Base-by-base conservation (phyloP, 2,888 invertebrate species). In the Pelosia muscerda region DNA sequence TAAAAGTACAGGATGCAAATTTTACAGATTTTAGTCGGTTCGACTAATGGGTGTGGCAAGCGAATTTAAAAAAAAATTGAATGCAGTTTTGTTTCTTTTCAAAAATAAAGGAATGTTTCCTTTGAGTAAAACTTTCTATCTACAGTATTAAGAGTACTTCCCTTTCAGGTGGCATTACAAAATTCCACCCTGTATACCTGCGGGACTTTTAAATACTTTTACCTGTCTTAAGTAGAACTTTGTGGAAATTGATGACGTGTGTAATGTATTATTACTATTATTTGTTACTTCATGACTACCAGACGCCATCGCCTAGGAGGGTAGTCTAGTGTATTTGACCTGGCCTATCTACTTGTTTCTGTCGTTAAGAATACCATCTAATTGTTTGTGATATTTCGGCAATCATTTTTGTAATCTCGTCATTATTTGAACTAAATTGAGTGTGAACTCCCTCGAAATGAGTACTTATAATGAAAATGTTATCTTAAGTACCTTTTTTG, bases 401-500 rank as follows among this genome's bases (percentile, higher is more conserved):
- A 34, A 10, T 34, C 23, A 9, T 59, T 59, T 53, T 62, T 49
- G 3, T 54, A 28, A 28, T 62, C 62, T 62, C 28, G 31, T 22
- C 42, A 62, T 62, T 62, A 62, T 62, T 53, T 54, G 62, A 61
- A 61, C 25, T 66, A 56, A 61, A 61, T 54, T 66, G 26, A 19
- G 66, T 62, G 61, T 66, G 56, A 62, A 66, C 55, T 66, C 55
- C 55, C 38, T 55, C 38, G 57, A 19, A 42, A 63, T 58, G 34
- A 67, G 57, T 67, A 31, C n/a, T 59, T 28, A 31, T 55, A 59
- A 69, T 66, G 63, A 62, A 63, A 63, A 55, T 58, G 49, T 66
- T 63, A 66, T 66, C 65, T 66, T 58, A 63, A 61, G 65, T 69
- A 65, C 34, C 38, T 65, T 62, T 69, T 66, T 69, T 69, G 57